Percentiles rank a stretch among this genome's conserved stretches.
Evolutionary conservation across 2,888 invertebrate species (phyloP).

Genomic region (Drosophila paramelanica): DNA sequence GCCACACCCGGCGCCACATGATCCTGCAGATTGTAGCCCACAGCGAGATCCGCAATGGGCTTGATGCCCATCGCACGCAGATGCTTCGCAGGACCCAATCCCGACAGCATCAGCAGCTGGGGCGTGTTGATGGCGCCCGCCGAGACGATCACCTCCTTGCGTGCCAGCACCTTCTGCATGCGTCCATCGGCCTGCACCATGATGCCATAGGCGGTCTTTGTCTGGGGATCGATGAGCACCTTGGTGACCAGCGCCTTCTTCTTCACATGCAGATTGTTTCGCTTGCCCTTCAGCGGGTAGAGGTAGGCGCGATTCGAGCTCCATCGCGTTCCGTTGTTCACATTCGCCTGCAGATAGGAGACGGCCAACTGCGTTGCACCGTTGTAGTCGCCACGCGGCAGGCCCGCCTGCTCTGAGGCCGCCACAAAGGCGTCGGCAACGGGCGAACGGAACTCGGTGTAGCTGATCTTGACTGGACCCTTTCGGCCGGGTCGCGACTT

Average conservation of each 20-base stretch:
- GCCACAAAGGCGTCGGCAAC: constrained; percentile 88
- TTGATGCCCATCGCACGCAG: constrained; percentile 86
- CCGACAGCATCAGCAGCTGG: constrained; percentile 92
- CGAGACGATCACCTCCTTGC: constrained; percentile 90
- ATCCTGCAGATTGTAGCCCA: constrained; percentile 88
- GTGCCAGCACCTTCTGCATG: constrained; percentile 86
- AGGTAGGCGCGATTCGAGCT: constrained; percentile 88
- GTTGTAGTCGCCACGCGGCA: constrained; percentile 89
- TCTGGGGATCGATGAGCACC: constrained; percentile 86
- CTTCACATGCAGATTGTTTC: constrained; percentile 87
- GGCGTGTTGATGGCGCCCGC: constrained; percentile 93
- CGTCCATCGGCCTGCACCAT: constrained; percentile 85
- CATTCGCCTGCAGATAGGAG: constrained; percentile 87
- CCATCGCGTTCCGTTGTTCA: constrained; percentile 86
- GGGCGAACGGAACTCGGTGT: constrained; percentile 86
- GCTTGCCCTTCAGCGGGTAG: constrained; percentile 85
- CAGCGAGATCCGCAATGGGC: constrained; percentile 87
- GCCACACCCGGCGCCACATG: constrained; percentile 89
- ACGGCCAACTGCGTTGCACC: constrained; percentile 87
- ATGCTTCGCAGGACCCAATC: constrained; percentile 88
- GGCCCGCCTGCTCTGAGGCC: constrained; percentile 87
- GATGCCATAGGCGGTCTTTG: constrained; percentile 86
- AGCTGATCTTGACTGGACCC: constrained; percentile 87
- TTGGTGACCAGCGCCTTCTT: constrained; percentile 86
- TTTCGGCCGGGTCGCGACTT: constrained; percentile 85